Evolutionary conservation across 92 coral and sea anemone species (phyloP).

Genomic region (Pocillopora grandis): DNA sequence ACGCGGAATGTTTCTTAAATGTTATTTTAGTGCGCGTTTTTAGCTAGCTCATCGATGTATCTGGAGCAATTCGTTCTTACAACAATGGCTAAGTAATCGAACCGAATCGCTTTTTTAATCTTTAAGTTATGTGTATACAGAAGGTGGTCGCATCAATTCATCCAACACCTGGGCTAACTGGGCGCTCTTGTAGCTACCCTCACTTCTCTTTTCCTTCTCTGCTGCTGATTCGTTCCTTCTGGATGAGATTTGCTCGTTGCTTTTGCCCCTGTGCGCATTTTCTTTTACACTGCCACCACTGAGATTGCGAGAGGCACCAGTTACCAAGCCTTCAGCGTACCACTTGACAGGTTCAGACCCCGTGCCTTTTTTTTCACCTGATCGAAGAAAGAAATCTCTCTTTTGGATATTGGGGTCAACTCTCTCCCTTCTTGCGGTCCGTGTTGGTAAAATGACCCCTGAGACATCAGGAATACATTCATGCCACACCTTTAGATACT

Average conservation of each 20-base stretch:
- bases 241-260: constrained; percentile 80
- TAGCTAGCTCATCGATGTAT: too few relatives aligned
- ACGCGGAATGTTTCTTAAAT: too few relatives aligned
- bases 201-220: constrained; percentile 19
- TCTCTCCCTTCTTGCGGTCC: constrained; percentile 42
- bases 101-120: too few relatives aligned
- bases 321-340: neutral
- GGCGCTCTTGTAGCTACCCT: neutral
- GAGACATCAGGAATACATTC: constrained; percentile 89
- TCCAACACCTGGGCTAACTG: constrained; percentile 16
- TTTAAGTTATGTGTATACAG: constrained; percentile 16
- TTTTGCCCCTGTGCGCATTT: constrained; percentile 59
- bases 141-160: constrained; percentile 18
- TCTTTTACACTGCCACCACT: constrained; percentile 1
- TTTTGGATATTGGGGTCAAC: constrained; percentile 15
- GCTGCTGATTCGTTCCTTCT: constrained; percentile 3
- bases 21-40: too few relatives aligned
- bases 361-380: constrained; percentile 23
- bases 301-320: constrained; percentile 14
- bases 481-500: constrained; percentile 82
- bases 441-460: constrained; percentile 27
- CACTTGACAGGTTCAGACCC: neutral
- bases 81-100: too few relatives aligned
- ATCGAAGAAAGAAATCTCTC: constrained; percentile 51
- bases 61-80: too few relatives aligned